Base-by-base conservation (phyloP, 2,113 vertebrate species). In the Brachionichthys hirsutus region DNA sequence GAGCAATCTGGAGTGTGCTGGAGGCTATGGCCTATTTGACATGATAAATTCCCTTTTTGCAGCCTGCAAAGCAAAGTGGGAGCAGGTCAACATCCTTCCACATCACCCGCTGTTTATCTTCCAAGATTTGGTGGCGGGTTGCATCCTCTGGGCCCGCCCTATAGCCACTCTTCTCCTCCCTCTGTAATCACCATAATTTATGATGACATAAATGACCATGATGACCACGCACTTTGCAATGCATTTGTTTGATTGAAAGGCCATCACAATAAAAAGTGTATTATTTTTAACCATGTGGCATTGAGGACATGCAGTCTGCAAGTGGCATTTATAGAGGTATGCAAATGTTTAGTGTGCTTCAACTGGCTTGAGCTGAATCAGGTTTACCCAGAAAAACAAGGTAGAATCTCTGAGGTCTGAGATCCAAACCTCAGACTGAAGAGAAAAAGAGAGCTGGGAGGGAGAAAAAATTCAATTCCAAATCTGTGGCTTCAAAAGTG, bases 41-140 rank as follows among this genome's bases (percentile, higher is more conserved):
- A 49, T 87, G 86, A 89, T 84, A 83, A 82, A 87, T 85, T 87
- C 82, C 71, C 67, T 78, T n/a, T n/a, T 75, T 87, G 76, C 85
- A 85, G 85, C 47, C 72, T 67, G 80, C 62, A 47, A 66, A 71
- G 79, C 77, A 77, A 73, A 79, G 67, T 75, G 75, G 74, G 63
- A 81, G 70, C 67, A 72, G 71, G 77, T 82, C 75, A 58, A 78
- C 75, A 63, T 78, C 70, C 80, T 78, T 74, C 81, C 77, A 80
- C 81, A 77, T 78, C 71, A 51, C 72, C 70, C 44, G 52, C 81
- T 79, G 78, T 84, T 85, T 85, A 80, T 85, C 87, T 85, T 80
- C 76, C 67, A 69, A 79, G 67, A 73, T 78, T 70, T 81, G 75
- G 66, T 60, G 65, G 67, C 50, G 54, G 83, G 67, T 60, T 53